Percentiles rank a stretch among this genome's conserved stretches.
These are phyloP conservation scores for Tenthredo distinguenda DNA, from an alignment of 2,888 invertebrate species.

Conservation along the genomic window DNA sequence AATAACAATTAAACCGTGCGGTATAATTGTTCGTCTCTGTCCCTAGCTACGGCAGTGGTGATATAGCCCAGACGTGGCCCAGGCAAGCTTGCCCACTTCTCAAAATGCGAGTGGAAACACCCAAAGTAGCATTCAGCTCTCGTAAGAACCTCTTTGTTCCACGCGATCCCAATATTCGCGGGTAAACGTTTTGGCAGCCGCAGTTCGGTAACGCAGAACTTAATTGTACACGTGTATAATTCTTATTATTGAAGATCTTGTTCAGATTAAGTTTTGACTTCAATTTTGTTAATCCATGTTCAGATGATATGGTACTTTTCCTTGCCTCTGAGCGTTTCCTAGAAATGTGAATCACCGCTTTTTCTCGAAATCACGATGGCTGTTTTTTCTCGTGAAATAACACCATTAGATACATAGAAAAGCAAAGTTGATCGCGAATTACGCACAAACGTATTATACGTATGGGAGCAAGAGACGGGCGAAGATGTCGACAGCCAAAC, in stretches of 20 bases:
- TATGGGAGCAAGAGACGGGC: background rate
- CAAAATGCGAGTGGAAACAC: background rate
- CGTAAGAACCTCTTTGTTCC: conserved; percentile 20
- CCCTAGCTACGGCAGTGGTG: background rate
- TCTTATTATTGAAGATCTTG: background rate
- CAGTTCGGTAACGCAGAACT: background rate
- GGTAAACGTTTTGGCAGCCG: background rate
- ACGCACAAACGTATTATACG: background rate
- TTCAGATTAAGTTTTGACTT: background rate
- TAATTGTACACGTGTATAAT: background rate
- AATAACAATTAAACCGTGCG: background rate
- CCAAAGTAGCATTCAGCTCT: conserved; percentile 11
- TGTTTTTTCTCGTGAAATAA: background rate
- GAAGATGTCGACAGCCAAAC: background rate
- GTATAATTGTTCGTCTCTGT: background rate
- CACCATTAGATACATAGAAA: background rate
- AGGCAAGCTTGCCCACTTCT: conserved; percentile 19
- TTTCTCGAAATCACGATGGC: background rate
- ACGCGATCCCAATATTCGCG: background rate
- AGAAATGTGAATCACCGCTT: background rate
- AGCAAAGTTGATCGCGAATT: background rate
- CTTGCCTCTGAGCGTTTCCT: background rate
- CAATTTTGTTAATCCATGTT: background rate
- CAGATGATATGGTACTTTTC: background rate
- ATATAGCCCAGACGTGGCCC: background rate